Evolutionary conservation across 2,888 invertebrate species (phyloP).

Genomic region (Amblyteles armatorius): DNA sequence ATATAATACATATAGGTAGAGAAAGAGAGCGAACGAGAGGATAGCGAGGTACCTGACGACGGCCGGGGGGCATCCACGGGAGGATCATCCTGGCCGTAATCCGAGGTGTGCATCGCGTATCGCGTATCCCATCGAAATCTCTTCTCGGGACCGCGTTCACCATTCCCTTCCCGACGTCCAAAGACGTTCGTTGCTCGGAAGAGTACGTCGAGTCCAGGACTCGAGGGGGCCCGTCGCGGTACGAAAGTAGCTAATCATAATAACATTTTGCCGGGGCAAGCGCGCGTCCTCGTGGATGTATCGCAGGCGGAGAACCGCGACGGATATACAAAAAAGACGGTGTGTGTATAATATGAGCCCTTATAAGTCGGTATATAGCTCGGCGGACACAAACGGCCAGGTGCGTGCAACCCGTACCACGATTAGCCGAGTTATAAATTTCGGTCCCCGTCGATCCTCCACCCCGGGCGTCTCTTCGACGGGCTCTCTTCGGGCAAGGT

Average conservation of each 20-base stretch:
- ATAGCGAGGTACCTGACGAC: conserved; percentile 81
- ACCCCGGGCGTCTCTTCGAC: conserved; percentile 25
- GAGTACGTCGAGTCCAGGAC: conserved; percentile 37
- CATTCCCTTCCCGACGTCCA: conserved; percentile 41
- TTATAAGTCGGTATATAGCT: conserved; percentile 39
- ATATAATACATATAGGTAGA: conserved; percentile 52
- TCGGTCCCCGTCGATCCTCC: conserved; percentile 75
- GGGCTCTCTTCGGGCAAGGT: conserved; percentile 36
- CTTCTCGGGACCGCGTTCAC: conserved; percentile 64
- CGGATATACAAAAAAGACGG: conserved; percentile 35
- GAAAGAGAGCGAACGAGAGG: conserved; percentile 48
- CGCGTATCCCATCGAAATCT: conserved; percentile 84
- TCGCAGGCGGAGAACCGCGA: conserved; percentile 32
- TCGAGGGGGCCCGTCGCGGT: conserved; percentile 55
- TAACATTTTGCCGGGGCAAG: conserved; percentile 80
- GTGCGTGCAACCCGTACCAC: conserved; percentile 78
- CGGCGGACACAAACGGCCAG: conserved; percentile 75
- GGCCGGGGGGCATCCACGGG: conserved; percentile 80
- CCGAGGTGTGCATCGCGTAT: conserved; percentile 84
- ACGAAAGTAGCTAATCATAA: conserved; percentile 84
- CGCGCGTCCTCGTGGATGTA: conserved; percentile 15
- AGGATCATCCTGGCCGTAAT: conserved; percentile 83
- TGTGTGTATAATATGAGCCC: conserved; percentile 50
- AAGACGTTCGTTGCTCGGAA: conserved; percentile 31
- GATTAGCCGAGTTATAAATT: conserved; percentile 82